phyloP scores from a whole-genome alignment of 2,113 vertebrate species.

The Cyrtonyx montezumae region DNA sequence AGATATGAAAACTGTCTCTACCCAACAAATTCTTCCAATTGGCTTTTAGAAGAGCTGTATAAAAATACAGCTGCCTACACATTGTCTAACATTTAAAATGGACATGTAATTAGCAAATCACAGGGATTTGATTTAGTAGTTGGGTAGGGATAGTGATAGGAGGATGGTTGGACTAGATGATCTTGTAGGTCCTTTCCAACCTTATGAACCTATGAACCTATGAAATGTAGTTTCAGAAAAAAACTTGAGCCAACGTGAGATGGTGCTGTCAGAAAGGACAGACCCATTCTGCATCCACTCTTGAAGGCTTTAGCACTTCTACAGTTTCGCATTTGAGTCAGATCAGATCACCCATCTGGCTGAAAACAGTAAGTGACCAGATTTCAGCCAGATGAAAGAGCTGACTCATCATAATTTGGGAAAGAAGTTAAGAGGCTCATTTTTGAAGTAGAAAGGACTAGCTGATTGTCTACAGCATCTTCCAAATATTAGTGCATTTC shows the following conservation, averaged over 20 bases:
- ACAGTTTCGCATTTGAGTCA: not conserved
- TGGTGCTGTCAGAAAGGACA: not conserved
- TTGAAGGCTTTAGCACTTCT: not conserved
- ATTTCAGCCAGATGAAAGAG: not conserved
- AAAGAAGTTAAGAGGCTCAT: not conserved
- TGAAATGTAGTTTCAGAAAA: slow-evolving; percentile 25
- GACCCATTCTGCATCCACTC: not conserved
- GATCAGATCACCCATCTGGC: not conserved
- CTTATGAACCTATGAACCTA: no score
- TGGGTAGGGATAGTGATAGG: no score
- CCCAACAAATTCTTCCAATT: not conserved
- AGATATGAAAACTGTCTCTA: slow-evolving; percentile 12
- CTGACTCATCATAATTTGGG: not conserved
- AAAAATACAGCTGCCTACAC: slow-evolving; percentile 48
- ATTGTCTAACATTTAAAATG: slow-evolving; percentile 25
- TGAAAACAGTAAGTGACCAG: not conserved
- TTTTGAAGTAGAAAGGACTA: not conserved
- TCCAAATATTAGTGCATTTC: not conserved
- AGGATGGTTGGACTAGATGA: no score
- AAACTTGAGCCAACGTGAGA: not conserved
- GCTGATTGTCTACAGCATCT: not conserved
- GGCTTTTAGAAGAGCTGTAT: not conserved
- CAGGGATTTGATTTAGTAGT: no score
- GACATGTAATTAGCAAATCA: not conserved
- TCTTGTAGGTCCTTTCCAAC: no score